Percentiles rank a stretch among this genome's conserved stretches.
These are phyloP conservation scores for Drosophila setosimentum DNA, from an alignment of 2,888 invertebrate species.

Conservation along the genomic window DNA sequence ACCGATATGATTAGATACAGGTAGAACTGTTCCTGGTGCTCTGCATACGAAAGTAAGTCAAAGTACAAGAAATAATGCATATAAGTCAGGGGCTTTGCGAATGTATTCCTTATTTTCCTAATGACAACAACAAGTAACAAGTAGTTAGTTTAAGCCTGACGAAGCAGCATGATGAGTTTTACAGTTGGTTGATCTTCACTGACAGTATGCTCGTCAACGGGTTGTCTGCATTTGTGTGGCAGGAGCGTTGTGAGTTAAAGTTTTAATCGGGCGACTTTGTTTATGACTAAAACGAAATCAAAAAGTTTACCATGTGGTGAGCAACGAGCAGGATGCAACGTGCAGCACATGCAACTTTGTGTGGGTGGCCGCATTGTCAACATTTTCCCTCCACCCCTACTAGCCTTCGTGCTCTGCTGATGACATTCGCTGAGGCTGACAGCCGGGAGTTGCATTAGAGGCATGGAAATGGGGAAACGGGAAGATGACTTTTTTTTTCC, in stretches of 20 bases:
- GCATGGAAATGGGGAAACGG: slow-evolving; percentile 19
- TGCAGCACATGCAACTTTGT: slow-evolving; percentile 65
- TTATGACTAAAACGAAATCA: slow-evolving; percentile 67
- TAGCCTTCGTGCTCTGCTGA: slow-evolving; percentile 31
- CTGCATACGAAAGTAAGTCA: slow-evolving; percentile 58
- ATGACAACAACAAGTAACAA: slow-evolving; percentile 24
- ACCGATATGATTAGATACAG: slow-evolving; percentile 93
- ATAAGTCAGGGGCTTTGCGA: slow-evolving; percentile 25
- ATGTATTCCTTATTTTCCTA: slow-evolving; percentile 25
- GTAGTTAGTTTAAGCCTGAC: slow-evolving; percentile 51
- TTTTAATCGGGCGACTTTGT: slow-evolving; percentile 67
- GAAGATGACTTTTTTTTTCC: slow-evolving; percentile 10
- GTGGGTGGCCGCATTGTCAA: slow-evolving; percentile 11
- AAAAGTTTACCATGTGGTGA: slow-evolving; percentile 62
- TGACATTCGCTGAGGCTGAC: slow-evolving; percentile 47
- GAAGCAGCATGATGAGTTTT: slow-evolving; percentile 58
- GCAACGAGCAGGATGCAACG: slow-evolving; percentile 50
- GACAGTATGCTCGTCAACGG: slow-evolving; percentile 38
- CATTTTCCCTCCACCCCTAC: not conserved
- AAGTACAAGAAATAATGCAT: slow-evolving; percentile 31
- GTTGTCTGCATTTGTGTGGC: slow-evolving; percentile 49
- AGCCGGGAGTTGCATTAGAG: slow-evolving; percentile 31
- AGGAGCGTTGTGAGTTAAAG: slow-evolving; percentile 45
- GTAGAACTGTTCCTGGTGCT: slow-evolving; percentile 88
- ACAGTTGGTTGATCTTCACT: slow-evolving; percentile 58